Evolutionary conservation across 2,113 vertebrate species (phyloP).

Genomic region (Platanista minor): DNA sequence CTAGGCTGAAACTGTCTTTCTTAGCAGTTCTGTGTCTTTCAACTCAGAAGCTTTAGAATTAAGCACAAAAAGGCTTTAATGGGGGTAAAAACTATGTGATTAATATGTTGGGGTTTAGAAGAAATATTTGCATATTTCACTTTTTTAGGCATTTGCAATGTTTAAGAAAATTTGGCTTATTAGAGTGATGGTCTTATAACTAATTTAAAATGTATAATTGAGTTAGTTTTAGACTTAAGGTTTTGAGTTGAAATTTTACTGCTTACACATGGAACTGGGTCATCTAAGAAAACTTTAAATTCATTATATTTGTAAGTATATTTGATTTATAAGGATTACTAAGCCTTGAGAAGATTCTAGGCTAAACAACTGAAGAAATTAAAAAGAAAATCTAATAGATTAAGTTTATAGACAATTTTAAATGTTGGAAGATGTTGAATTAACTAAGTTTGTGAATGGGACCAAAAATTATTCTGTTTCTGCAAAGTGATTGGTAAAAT

Average conservation of each 20-base stretch:
- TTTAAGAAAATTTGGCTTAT: background rate
- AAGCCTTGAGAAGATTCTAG: background rate
- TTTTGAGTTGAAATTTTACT: background rate
- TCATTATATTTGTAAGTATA: background rate
- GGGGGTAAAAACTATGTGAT: background rate
- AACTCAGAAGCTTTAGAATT: background rate
- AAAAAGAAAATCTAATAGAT: background rate
- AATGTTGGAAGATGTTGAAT: background rate
- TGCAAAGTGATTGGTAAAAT: background rate
- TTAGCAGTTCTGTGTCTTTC: background rate
- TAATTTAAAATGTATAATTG: background rate
- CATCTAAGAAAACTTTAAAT: background rate
- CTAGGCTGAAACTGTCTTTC: background rate
- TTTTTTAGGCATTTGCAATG: background rate
- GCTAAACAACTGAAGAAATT: background rate
- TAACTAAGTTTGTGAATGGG: background rate
- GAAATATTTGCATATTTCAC: background rate
- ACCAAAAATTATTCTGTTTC: background rate
- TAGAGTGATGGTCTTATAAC: background rate
- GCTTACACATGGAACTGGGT: background rate
- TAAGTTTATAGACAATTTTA: background rate
- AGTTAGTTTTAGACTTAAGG: background rate
- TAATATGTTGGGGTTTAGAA: background rate
- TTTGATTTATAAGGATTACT: background rate
- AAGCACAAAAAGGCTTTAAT: background rate